phyloP scores from a whole-genome alignment of 2,888 invertebrate genomes.

The Strigamia maritima region DNA sequence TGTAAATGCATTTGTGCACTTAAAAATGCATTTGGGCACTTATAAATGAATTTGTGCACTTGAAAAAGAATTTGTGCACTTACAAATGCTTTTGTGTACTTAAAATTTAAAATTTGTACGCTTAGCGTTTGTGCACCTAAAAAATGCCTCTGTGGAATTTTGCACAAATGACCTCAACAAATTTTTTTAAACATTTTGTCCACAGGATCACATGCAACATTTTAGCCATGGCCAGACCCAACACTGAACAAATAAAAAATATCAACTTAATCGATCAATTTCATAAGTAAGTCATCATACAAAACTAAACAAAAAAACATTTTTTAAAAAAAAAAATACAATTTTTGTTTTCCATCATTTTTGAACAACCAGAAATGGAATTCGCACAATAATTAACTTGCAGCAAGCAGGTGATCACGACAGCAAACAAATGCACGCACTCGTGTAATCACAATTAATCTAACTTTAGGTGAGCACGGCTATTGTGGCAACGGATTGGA shows the following conservation, averaged over 20 bases:
- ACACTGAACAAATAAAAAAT: constrained; percentile 68
- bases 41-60: no score
- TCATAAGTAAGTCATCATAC: constrained; percentile 55
- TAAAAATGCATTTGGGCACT: no score
- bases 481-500: constrained; percentile 74
- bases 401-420: constrained; percentile 70
- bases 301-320: neutral
- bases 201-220: constrained; percentile 88
- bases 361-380: constrained; percentile 56
- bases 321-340: neutral
- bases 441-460: neutral
- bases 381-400: constrained; percentile 78
- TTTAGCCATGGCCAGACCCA: constrained; percentile 83
- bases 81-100: no score
- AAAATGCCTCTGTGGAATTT: no score
- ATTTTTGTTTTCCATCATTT: neutral
- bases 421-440: constrained; percentile 58
- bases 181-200: no score
- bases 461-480: constrained; percentile 58
- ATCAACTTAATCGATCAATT: constrained; percentile 76
- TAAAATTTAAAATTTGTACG: no score
- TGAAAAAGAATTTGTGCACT: no score
- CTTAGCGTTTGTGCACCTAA: no score
- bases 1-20: no score
- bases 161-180: no score